Evolutionary conservation across 2,888 invertebrate genomes (phyloP), one percentile per base, ranked within the genome.

Genomic region (Agrochola circellaris): DNA sequence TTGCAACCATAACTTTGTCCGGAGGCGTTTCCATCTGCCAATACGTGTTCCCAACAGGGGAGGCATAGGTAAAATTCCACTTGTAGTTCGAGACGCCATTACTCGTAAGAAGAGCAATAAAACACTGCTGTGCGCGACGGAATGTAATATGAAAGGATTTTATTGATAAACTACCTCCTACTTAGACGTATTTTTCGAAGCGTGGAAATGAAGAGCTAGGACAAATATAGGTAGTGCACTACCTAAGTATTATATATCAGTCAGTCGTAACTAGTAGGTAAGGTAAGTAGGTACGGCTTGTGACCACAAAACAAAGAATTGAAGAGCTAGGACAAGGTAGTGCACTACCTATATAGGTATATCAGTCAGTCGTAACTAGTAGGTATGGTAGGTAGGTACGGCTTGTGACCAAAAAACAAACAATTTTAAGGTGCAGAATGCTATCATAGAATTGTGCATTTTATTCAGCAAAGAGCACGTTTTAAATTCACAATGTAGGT

Each of bases 111-210:
- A 65, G 56, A 54, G 73, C 80, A 79, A 88, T 87, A 88, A 87
- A 87, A 79, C 73, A 85, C 75, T 80, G 78, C 75, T 85, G 81
- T 72, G 77, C 48, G 60, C 83, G 78, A 81, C 75, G 71, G 69
- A 77, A 85, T 83, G 79, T 85, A 69, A 83, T 81, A 85, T 85
- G 81, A 80, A 68, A 81, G 77, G 65, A 70, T 77, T 87, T 88
- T 87, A 87, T 88, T 79, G 82, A 75, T 58, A 68, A 69, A 74
- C 78, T 87, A 64, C 71, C 58, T 70, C 60, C 20, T 48, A 17
- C 48, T 48, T 48, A 61, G 42, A 72, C 42, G 17, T 73, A 71
- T 42, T 61, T 75, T 73, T 64, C 56, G n/a, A 66, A 13, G n/a
- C 17, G 38, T 58, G 61, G 51, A 51, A 66, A 58, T 58, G 23